Percentiles rank a stretch among this genome's conserved stretches.
phyloP scores from a whole-genome alignment of 2,113 vertebrate genomes.

The Gracilinanus agilis region DNA sequence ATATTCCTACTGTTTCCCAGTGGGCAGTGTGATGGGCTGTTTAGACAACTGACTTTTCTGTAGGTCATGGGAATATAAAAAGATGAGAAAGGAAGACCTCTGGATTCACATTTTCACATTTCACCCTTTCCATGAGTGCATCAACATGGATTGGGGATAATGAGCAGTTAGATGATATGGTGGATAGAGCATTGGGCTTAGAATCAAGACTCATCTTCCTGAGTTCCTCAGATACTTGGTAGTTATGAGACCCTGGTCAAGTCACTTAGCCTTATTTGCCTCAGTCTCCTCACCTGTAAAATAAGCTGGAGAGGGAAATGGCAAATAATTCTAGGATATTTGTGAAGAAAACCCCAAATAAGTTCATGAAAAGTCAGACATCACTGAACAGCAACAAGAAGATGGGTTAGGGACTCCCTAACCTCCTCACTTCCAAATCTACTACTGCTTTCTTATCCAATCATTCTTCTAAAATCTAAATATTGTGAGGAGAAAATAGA shows the following conservation, averaged over 20 bases:
- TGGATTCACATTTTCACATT: slow-evolving; percentile 38
- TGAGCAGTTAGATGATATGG: no score
- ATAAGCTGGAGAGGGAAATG: no score
- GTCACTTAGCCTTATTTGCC: no score
- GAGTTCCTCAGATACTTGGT: no score
- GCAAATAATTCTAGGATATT: no score
- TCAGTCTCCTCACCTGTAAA: no score
- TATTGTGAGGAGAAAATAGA: background rate
- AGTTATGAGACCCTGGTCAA: no score
- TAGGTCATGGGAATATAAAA: background rate
- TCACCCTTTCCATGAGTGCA: slow-evolving; percentile 26
- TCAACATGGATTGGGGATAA: background rate
- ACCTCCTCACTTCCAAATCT: background rate
- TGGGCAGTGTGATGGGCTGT: background rate
- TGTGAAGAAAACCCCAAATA: no score
- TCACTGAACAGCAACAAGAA: no score
- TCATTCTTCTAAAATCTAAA: slow-evolving; percentile 36
- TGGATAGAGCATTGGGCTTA: no score
- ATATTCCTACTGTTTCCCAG: background rate
- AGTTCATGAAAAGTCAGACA: no score
- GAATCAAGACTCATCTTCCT: no score
- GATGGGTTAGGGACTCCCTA: background rate
- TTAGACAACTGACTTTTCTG: background rate
- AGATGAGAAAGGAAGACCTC: slow-evolving; percentile 12
- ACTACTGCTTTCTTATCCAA: slow-evolving; percentile 28